Base-by-base conservation (phyloP, 2,113 vertebrate species). In the Oryzias javanicus region DNA sequence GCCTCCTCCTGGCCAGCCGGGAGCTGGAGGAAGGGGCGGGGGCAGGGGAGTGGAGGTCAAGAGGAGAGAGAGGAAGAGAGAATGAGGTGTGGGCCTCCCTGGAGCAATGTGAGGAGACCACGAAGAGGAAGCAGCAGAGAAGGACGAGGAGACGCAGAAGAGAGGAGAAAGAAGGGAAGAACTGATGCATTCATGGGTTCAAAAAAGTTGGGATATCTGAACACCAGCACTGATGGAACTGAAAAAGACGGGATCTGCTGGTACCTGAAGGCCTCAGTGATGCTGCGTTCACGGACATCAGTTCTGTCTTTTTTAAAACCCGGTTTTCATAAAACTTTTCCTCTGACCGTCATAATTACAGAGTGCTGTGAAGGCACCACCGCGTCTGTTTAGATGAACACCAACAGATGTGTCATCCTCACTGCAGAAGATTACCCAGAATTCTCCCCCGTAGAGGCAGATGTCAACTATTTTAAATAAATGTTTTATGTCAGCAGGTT, bases 1-100 rank as follows among this genome's bases (percentile, higher is more conserved):
- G 90, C 51, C 46, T 91, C 47, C 84, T 93, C 53, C 78, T 93
- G 3, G 6, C 79, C 74, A 87, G 84, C 68, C n/a, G 48, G 16
- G 52, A 46, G n/a, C 64, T 61, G 50, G 60, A 60, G 58, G 63
- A 18, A 0, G 58, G 1, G 0, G 62, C 13, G 2, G 58, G 40
- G 12, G 4, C 20, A 2, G 0, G 6, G 1, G 1, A 17, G n/a
- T 5, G 22, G 49, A 55, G 29, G 40, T 20, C 1, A 45, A 63
- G 68, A 60, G 40, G 80, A 73, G 60, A n/a, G n/a, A n/a, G 69
- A 74, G 55, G 69, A 73, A 6, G 72, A n/a, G n/a, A 67, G 0
- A 83, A 86, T 0, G 87, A 85, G 17, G 79, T 85, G 51, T 86
- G 86, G 86, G 79, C 74, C 16, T 0, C 14, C 42, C 78, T 86